Evolutionary conservation across 2,888 invertebrate genomes (phyloP), one percentile per base, ranked within the genome.

Genomic region (Clitarchus hookeri): DNA sequence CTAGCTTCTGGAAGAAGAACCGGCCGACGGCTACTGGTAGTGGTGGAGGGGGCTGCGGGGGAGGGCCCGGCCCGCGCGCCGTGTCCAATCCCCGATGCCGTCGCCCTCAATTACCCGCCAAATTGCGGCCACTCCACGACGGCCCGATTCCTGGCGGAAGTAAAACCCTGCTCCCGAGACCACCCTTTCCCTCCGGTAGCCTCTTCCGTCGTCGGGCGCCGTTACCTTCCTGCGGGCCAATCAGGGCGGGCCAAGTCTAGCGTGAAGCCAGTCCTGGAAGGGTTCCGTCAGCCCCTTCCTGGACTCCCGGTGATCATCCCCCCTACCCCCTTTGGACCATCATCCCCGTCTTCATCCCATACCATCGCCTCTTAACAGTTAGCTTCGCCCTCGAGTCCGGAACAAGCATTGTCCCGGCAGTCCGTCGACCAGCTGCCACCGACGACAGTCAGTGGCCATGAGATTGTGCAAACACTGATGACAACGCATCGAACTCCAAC

Each of bases 71-170:
- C 16, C 48, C 8, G 48, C 48, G 11, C 48, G 11, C 16, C 48
- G 11, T 8, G 48, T 16, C 65, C 65, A n/a, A 65, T 65, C 65
- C 65, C 65, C 65, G 65, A 65, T 65, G 23, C n/a, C 65, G 65
- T 65, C 65, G 65, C n/a, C 65, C 65, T 65, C 65, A 65, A 65
- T 65, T 65, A 65, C 65, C 65, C 65, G 65, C 65, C 65, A 65
- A 65, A 65, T 65, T 65, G 65, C 65, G 65, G 65, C 65, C 65
- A 65, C 65, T 65, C 65, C 13, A n/a, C 65, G 65, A 65, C 23
- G 36, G 65, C 19, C 65, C n/a, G 65, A n/a, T 65, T 65, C 65
- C 65, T 65, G 65, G 65, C 65, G 65, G 65, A 65, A 65, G 65
- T 65, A 65, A 65, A n/a, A 65, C 48, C 48, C 48, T 11, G 48